Base-by-base conservation (phyloP, 2,888 invertebrate species). In the Eristalis intricaria region DNA sequence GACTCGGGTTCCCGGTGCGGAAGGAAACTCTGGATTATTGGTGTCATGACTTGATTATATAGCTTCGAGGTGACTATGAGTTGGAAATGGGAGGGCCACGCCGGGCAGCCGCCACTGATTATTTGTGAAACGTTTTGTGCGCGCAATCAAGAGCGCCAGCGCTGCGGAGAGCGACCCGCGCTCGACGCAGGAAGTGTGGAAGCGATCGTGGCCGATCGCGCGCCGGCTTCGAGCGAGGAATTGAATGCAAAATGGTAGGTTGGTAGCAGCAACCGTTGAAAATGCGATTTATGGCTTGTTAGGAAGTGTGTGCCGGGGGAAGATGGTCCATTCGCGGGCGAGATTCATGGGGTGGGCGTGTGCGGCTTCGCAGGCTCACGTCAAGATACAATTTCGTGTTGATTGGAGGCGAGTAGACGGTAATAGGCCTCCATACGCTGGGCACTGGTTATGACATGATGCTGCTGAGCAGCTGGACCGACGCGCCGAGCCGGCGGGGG, bases 21-120 rank as follows among this genome's bases (percentile, higher is more conserved):
- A 64, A 82, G 82, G 76, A 63, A 74, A 69, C 74, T 74, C 74
- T 71, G 83, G 78, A 84, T 80, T 84, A 84, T 87, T 87, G 87
- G 87, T 87, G 84, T 87, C 87, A 87, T 87, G 87, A 87, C 84
- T 87, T 87, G 87, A 87, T 87, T 87, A 79, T 80, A 87, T 87
- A 76, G 84, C 87, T 84, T 32, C 65, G 71, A 84, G 87, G 87
- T 87, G 84, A 84, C 76, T 87, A 76, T 87, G 84, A 84, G 84
- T 76, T 84, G 64, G 60, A 79, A 78, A 79, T 50, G 76, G 84
- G 71, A 87, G 87, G 75, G 75, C 63, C 61, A 60, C 11, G 43
- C 40, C 38, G 13, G 71, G 60, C 58, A 29, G 80, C 66, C 69
- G 70, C 74, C 80, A 77, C 70, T 82, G 68, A 78, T 82, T 86